These are phyloP conservation scores for Entomobrya proxima DNA, from an alignment of 2,888 invertebrate species.

Conservation along the genomic window DNA sequence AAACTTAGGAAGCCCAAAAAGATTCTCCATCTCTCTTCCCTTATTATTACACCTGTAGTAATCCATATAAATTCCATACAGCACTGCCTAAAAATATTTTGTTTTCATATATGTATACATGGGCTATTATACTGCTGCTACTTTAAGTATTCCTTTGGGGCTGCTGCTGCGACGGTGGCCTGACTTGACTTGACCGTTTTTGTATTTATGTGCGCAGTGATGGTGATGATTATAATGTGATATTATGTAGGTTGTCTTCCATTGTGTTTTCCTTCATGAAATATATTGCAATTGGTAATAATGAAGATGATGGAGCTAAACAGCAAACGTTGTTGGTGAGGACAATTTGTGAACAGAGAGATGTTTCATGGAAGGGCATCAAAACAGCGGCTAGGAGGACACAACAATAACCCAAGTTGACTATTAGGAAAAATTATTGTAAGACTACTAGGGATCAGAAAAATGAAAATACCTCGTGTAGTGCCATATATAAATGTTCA, in stretches of 20 bases:
- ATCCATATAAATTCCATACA: constrained; percentile 20
- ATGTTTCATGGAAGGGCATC: constrained; percentile 3
- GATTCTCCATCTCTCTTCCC: not conserved
- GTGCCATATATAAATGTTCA: too few species aligned
- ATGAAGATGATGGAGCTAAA: constrained; percentile 12
- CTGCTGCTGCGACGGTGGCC: constrained; percentile 17
- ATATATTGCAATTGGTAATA: constrained; percentile 40
- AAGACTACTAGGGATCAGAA: not conserved
- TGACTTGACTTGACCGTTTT: constrained; percentile 43
- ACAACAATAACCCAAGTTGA: not conserved
- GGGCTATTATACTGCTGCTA: not conserved
- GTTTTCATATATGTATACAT: not conserved
- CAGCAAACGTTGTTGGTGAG: not conserved
- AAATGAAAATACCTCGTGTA: not conserved
- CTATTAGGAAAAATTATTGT: constrained; percentile 11
- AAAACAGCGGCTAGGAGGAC: not conserved
- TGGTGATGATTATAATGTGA: constrained; percentile 19
- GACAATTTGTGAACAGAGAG: not conserved
- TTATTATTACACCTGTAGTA: constrained; percentile 38
- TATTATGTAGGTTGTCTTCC: constrained; percentile 41
- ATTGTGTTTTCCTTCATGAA: constrained; percentile 40
- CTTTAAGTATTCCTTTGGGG: constrained; percentile 12
- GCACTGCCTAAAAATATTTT: constrained; percentile 3
- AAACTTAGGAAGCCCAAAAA: constrained; percentile 42
- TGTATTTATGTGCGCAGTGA: constrained; percentile 25